Percentiles rank a stretch among this genome's conserved stretches.
Evolutionary conservation across 2,888 invertebrate genomes (phyloP).

Genomic region (Tuta absoluta): DNA sequence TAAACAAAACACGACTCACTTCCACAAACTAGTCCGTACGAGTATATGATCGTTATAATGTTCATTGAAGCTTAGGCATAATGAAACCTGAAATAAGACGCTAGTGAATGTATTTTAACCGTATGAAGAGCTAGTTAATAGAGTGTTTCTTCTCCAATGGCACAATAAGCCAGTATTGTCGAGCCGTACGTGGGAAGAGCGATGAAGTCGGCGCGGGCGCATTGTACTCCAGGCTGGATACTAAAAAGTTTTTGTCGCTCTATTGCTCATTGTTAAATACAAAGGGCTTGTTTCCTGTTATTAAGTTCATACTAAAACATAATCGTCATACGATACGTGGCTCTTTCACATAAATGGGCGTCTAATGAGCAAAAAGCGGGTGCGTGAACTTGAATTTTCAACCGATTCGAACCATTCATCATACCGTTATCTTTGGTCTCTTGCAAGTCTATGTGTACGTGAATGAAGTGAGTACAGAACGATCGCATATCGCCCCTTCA

Average conservation of each 20-base stretch:
- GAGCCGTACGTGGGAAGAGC: constrained; percentile 60
- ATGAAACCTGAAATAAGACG: constrained; percentile 15
- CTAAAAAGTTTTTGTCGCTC: constrained; percentile 70
- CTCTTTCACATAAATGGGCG: constrained; percentile 3
- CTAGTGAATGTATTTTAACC: constrained; percentile 1
- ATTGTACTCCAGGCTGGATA: constrained; percentile 65
- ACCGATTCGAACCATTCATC: constrained; percentile 16
- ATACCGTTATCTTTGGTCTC: constrained; percentile 10
- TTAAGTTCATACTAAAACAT: constrained; percentile 57
- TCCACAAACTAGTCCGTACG: constrained; percentile 5
- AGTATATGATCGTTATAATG: background rate
- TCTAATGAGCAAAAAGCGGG: constrained; percentile 16
- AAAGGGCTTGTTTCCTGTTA: constrained; percentile 72
- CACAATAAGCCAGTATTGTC: constrained; percentile 31
- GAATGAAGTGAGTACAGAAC: constrained; percentile 21
- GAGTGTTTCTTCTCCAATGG: constrained; percentile 15
- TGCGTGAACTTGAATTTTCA: constrained; percentile 19
- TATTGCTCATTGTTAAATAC: constrained; percentile 71
- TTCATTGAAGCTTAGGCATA: constrained; percentile 8
- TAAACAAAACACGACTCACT: background rate
- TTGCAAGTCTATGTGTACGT: background rate
- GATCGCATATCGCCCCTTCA: constrained; percentile 37
- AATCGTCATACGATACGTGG: constrained; percentile 34
- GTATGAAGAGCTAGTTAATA: constrained; percentile 17
- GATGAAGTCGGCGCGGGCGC: constrained; percentile 62